Conservation (phyloP, 1,140 invertebrate species). For the Orius insidiosus region DNA sequence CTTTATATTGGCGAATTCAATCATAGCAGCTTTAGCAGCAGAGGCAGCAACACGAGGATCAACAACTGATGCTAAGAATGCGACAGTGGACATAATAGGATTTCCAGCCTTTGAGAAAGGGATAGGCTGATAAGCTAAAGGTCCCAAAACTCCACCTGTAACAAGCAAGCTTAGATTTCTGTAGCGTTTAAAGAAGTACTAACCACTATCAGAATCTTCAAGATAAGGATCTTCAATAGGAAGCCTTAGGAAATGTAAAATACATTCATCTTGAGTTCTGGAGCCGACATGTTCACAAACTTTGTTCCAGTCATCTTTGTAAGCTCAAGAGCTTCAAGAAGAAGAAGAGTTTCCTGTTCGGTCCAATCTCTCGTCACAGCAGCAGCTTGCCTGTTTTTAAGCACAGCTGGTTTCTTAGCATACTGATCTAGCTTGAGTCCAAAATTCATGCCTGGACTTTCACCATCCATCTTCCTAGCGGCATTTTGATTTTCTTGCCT, state of each 20-base stretch:
- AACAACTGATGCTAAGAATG: conserved; percentile 94
- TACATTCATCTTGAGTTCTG: conserved; percentile 97
- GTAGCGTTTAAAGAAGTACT: no score
- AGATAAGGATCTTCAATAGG: conserved; percentile 98
- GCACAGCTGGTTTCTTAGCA: conserved; percentile 47
- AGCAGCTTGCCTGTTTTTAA: conserved; percentile 60
- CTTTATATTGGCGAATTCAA: conserved; percentile 80
- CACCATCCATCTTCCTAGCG: conserved; percentile 29
- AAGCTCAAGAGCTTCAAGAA: conserved; percentile 94
- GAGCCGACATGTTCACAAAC: conserved; percentile 93
- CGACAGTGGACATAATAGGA: conserved; percentile 99
- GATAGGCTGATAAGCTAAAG: conserved; percentile 90
- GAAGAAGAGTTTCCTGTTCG: conserved; percentile 89
- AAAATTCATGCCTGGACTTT: conserved; percentile 40
- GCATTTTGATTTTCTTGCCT: conserved; percentile 23
- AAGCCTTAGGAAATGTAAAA: conserved; percentile 88
- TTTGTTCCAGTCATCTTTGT: conserved; percentile 99
- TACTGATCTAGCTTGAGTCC: conserved; percentile 93
- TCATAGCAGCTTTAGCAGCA: conserved; percentile 95
- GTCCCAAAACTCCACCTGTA: conserved; percentile 58
- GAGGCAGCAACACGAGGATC: conserved; percentile 93
- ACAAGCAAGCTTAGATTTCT: no score
- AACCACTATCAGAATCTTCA: conserved; percentile 58
- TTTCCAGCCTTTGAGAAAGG: conserved; percentile 97
- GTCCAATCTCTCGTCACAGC: conserved; percentile 87